Evolutionary conservation across 2,113 vertebrate genomes (phyloP), one percentile per base, ranked within the genome.

Genomic region (Cepphus grylle): DNA sequence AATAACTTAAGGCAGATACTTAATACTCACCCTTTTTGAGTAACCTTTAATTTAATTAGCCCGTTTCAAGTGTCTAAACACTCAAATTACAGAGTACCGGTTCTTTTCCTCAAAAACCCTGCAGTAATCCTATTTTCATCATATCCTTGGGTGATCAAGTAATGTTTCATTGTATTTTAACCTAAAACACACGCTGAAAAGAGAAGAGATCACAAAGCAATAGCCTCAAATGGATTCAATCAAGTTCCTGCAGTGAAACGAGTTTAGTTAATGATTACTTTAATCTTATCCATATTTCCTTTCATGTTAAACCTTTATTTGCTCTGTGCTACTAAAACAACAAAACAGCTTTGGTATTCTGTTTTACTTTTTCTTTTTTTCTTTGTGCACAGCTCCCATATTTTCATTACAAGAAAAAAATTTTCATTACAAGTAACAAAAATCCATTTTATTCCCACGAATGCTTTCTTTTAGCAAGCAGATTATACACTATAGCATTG

Each of bases 191-290:
- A 49, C 40, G 74, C 66, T 93, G 85, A 92, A 88, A 62, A 85
- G 26, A n/a, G 49, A 72, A 77, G 45, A 61, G 22, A 53, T 47
- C 53, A 82, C 10, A 85, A 66, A 78, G 59, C 45, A 88, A 32
- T 61, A 52, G 12, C 53, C 74, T 89, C 42, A 96, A 91, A 95
- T 77, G 38, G 56, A 93, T 77, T 74, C 53, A 94, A 40, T 94
- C 69, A 94, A 86, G 80, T 76, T 91, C 70, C 81, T 71, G 70
- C 82, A 71, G 82, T 42, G 88, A 92, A 95, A 77, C 52, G 71
- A 70, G 62, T 82, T 93, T 76, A 86, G 77, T 81, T 95, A 93
- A 90, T 63, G 38, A 93, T 74, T 78, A 79, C 43, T 81, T 94
- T 53, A 81, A 81, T 86, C 66, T 81, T 74, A 79, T 52, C 47